Conservation (phyloP, 2,888 invertebrate genomes). For the Sympetrum striolatum region DNA sequence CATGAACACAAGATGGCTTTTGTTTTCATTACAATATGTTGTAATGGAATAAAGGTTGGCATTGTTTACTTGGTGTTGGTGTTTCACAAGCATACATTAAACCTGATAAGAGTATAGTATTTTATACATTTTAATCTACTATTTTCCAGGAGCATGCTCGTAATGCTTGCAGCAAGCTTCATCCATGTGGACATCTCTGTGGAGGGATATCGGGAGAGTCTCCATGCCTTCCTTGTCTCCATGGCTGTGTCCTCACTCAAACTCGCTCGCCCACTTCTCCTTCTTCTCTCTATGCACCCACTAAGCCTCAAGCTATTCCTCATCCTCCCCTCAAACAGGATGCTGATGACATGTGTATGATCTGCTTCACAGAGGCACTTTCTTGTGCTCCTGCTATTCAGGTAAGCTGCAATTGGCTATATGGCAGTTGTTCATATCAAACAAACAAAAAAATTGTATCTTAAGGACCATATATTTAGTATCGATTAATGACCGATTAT, state of each 20-base stretch:
- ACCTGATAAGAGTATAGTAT: too few relatives aligned
- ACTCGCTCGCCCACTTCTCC: conserved; percentile 54
- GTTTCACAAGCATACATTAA: too few relatives aligned
- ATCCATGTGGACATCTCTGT: conserved; percentile 90
- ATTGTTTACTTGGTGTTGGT: too few relatives aligned
- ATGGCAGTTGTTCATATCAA: too few relatives aligned
- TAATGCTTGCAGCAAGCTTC: conserved; percentile 82
- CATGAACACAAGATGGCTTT: too few relatives aligned
- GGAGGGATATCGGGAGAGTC: conserved; percentile 88
- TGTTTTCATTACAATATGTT: too few relatives aligned
- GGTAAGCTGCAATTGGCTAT: conserved; percentile 59
- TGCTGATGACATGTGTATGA: conserved; percentile 99
- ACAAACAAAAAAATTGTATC: too few relatives aligned
- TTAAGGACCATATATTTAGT: too few relatives aligned
- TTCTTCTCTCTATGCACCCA: neutral
- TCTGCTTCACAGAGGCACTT: conserved; percentile 96
- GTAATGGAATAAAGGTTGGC: too few relatives aligned
- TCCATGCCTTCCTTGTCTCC: conserved; percentile 87
- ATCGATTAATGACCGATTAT: too few relatives aligned
- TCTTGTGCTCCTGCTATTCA: conserved; percentile 94
- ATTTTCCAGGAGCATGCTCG: conserved; percentile 70
- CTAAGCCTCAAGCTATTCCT: conserved; percentile 49
- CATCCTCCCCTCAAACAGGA: conserved; percentile 79
- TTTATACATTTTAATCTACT: neutral
- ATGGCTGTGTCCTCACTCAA: conserved; percentile 70